These are phyloP conservation scores for Myotis yumanensis DNA, from an alignment of 2,113 vertebrate species.

Conservation along the genomic window DNA sequence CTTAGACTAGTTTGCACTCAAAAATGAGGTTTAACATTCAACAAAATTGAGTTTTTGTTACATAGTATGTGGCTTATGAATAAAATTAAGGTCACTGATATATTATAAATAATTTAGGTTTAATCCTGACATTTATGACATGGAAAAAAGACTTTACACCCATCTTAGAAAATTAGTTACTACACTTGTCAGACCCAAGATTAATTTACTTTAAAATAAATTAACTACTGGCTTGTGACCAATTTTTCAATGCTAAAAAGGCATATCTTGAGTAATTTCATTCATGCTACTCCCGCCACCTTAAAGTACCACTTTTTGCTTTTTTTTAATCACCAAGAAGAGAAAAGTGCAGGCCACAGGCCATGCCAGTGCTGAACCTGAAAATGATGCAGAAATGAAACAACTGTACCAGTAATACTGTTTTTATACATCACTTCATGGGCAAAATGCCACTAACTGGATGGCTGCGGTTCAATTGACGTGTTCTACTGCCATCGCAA, in stretches of 20 bases:
- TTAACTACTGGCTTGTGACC: slow-evolving; percentile 17
- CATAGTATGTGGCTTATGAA: background rate
- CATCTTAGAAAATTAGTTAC: slow-evolving; percentile 27
- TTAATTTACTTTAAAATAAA: slow-evolving; percentile 52
- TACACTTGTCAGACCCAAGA: slow-evolving; percentile 27
- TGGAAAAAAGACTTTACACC: background rate
- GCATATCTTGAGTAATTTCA: slow-evolving; percentile 50
- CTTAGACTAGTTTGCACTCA: background rate
- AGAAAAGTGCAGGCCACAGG: slow-evolving; percentile 64
- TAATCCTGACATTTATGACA: background rate
- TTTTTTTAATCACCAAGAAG: slow-evolving; percentile 49
- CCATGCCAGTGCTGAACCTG: slow-evolving; percentile 51
- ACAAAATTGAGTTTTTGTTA: slow-evolving; percentile 28
- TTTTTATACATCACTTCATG: slow-evolving; percentile 67
- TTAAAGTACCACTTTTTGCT: slow-evolving; percentile 49
- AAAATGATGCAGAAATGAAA: slow-evolving; percentile 65
- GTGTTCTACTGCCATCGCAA: slow-evolving; percentile 62
- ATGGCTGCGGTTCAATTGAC: slow-evolving; percentile 70
- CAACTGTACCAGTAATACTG: slow-evolving; percentile 54
- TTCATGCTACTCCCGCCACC: slow-evolving; percentile 39
- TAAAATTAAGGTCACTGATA: slow-evolving; percentile 39
- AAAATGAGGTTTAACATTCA: background rate
- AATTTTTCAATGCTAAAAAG: slow-evolving; percentile 59
- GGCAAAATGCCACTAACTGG: slow-evolving; percentile 68
- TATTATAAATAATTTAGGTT: background rate